These are phyloP conservation scores for Pachyseris speciosa DNA, from an alignment of 64 coral and sea anemone species.

Conservation along the genomic window DNA sequence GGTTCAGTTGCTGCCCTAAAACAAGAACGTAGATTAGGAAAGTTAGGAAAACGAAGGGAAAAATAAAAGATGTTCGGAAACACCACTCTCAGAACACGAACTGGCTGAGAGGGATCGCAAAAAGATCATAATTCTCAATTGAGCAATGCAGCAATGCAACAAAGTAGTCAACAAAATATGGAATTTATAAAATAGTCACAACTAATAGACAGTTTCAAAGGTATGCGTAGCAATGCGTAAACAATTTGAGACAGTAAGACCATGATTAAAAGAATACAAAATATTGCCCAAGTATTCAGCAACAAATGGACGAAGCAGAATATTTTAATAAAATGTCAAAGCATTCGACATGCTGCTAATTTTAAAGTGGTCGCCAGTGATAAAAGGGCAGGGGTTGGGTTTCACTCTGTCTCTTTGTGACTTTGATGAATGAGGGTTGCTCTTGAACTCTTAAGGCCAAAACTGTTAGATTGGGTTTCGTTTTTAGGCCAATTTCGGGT, in stretches of 20 bases:
- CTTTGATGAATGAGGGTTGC: slow-evolving; percentile 29
- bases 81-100: neutral
- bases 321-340: neutral
- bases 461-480: slow-evolving; percentile 4
- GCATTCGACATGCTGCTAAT: neutral
- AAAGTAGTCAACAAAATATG: neutral
- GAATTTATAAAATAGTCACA: neutral
- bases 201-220: neutral
- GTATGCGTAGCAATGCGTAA: neutral
- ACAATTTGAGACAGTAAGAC: neutral
- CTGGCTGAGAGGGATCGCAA: neutral
- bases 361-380: slow-evolving; percentile 10
- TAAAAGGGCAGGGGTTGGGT: slow-evolving; percentile 2
- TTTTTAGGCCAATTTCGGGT: neutral
- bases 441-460: slow-evolving; percentile 25
- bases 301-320: neutral
- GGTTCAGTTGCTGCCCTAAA: no score
- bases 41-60: no score
- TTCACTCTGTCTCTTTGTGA: neutral
- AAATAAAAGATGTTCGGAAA: neutral
- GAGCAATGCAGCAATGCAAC: neutral
- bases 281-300: neutral
- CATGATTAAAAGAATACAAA: neutral
- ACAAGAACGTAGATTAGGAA: no score
- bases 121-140: neutral